Evolutionary conservation across 2,888 invertebrate genomes (phyloP), one percentile per base, ranked within the genome.

Genomic region (Galeruca laticollis): DNA sequence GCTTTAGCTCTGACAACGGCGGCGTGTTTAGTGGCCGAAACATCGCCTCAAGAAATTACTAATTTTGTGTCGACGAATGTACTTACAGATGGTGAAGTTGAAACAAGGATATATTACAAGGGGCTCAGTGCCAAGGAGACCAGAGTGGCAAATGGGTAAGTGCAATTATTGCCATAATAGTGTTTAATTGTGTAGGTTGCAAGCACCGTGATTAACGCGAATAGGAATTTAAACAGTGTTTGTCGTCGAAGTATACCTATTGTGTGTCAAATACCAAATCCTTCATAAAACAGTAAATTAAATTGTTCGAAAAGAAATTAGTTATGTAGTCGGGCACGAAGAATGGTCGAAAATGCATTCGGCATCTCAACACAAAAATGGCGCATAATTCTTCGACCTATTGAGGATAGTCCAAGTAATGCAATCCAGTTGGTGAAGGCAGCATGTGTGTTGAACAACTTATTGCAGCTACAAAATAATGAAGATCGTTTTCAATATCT

Each of bases 111-210:
- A 66, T 89, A 88, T 82, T 90, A 84, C 78, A 88, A 89, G 72
- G 91, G 91, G 8, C 84, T 92, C 47, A 88, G 88, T 13, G 92
- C 91, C 47, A 91, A 91, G 81, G 92, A 92, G 82, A 92, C 92
- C 0, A 88, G 87, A 56, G 89, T 90, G 52, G 87, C 52, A 35
- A 66, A 47, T 60, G 87, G 88, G 90, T 89, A 80, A 88, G 88
- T 84, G 57, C 26, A 20, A 60, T 8, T 60, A 8, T 49, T 37
- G 33, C 52, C 15, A 18, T 60, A 9, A 8, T 51, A 43, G 18
- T n/a, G 11, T 52, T 49, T 49, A 21, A 47, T 60, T 26, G 3
- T 26, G 13, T 21, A 18, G 21, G 2, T 15, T 18, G 26, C 13
- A n/a, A 52, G 26, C 5, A n/a, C 31, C 52, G 52, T 21, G 21